Evolutionary conservation across 2,113 vertebrate genomes (phyloP).

Genomic region (Kobus ellipsiprymnus): DNA sequence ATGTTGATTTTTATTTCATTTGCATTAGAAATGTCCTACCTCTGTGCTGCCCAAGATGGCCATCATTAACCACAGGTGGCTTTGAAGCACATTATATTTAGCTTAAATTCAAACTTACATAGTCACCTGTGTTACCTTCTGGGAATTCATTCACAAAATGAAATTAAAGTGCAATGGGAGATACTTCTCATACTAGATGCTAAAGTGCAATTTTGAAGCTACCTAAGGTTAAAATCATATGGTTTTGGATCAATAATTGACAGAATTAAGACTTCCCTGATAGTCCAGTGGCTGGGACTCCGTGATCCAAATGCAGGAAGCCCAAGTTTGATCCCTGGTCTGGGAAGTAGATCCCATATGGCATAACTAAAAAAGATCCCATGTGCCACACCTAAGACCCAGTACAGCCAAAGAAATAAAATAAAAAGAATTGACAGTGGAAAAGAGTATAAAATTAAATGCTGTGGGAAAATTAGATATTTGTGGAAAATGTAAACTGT

Average conservation of each 20-base stretch:
- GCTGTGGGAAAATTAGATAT: neutral
- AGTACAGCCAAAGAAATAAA: neutral
- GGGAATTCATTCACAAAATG: neutral
- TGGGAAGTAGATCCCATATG: neutral
- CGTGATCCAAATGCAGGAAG: neutral
- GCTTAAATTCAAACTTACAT: neutral
- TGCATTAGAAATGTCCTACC: neutral
- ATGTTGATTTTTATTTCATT: neutral
- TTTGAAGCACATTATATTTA: neutral
- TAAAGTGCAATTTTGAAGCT: neutral
- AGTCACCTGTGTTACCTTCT: neutral
- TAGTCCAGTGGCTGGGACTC: neutral
- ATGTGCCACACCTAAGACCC: neutral
- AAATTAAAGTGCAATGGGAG: neutral
- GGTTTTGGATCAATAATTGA: neutral
- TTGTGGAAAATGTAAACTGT: neutral
- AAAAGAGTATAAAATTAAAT: neutral
- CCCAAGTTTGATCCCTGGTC: neutral
- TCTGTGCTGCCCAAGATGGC: neutral
- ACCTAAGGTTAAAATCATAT: neutral
- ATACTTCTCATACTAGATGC: neutral
- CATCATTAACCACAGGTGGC: neutral
- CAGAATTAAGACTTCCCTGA: neutral
- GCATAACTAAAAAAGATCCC: neutral
- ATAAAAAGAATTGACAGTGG: neutral